Evolutionary conservation across 2,113 vertebrate genomes (phyloP), one percentile per base, ranked within the genome.

Genomic region (Emydura subglobosa): DNA sequence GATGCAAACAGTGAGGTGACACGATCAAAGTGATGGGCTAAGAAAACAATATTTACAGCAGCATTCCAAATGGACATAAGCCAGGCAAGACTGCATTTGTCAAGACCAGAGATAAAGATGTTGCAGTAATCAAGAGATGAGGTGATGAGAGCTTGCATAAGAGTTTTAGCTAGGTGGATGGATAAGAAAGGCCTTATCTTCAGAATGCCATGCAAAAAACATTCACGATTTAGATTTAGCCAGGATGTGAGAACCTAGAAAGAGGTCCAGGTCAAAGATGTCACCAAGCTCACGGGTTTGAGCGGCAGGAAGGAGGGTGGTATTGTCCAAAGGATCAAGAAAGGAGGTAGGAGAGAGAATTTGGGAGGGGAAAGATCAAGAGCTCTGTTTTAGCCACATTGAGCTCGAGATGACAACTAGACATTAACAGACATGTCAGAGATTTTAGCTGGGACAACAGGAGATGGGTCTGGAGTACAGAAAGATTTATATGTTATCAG

Each of bases 361-460:
- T 14, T 12, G 53, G 19, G 65, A 76, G 80, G 1, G 42, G 54
- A 91, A 94, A 82, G 59, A 47, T 7, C 16, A 22, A 72, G n/a
- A 5, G n/a, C 16, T 39, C 61, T 53, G 44, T n/a, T 72, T 86
- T n/a, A 85, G 80, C 0, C 0, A 61, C 1, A 94, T 29, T 0
- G 31, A 94, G 80, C 59, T 39, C 31, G 79, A 95, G 86, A 84
- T 89, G 53, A 91, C 95, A 83, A 91, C 88, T 94, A 95, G 59
- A 85, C 72, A 89, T 8, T 3, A 21, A 86, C 61, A 86, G 83
- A 42, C 27, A 95, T 94, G 61, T 68, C 80, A 79, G 34, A 94
- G 8, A 12, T 17, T 92, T 59, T 49, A 89, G 49, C 17, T 47
- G 44, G 42, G 47, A 82, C 7, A 94, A 88, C 92, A 61, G 17